Evolutionary conservation across 1,140 invertebrate species (phyloP), one percentile per base, ranked within the genome.

Genomic region (Phthorimaea operculella): DNA sequence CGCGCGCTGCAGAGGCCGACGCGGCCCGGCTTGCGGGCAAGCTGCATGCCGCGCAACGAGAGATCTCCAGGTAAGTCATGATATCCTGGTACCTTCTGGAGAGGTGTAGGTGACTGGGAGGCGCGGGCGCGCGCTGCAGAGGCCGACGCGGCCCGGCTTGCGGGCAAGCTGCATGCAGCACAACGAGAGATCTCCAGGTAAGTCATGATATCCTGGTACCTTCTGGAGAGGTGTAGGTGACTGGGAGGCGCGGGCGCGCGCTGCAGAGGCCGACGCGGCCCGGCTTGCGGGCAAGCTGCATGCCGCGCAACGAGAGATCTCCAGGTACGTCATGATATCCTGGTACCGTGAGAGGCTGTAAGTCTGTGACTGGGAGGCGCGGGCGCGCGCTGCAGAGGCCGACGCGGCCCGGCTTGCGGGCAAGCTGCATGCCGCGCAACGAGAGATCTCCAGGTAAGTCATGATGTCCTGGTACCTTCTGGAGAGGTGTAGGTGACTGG

Each of bases 31-130:
- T 80, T 61, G 77, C 76, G 15, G 72, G 65, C 63, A 84, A 84
- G 63, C 70, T 82, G 60, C 81, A 82, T 55, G 76, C 77, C 11
- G 81, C 80, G 7, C 81, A 84, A 58, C 64, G 79, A 10, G 77
- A 84, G 65, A 84, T 84, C 62, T 62, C 70, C 74, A 83, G 80
- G 79, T 83, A 65, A 61, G 49, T 55, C 33, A 39, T 39, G 36
- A 34, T 39, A 9, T 39, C 36, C 3, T 28, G 2, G 21, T 28
- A 84, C 71, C 79, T 79, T 82, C 66, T 57, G 79, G 58, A 28
- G 77, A 79, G 64, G 76, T 77, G 73, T 77, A 79, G 73, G 70
- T 70, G 80, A 83, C 66, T 81, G 78, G 77, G 80, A 83, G 72
- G 78, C 79, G 69, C 69, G 79, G 49, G 79, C 80, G 70, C 80